These are phyloP conservation scores for Sinosuthora webbiana DNA, from an alignment of 2,113 vertebrate species.

Conservation along the genomic window DNA sequence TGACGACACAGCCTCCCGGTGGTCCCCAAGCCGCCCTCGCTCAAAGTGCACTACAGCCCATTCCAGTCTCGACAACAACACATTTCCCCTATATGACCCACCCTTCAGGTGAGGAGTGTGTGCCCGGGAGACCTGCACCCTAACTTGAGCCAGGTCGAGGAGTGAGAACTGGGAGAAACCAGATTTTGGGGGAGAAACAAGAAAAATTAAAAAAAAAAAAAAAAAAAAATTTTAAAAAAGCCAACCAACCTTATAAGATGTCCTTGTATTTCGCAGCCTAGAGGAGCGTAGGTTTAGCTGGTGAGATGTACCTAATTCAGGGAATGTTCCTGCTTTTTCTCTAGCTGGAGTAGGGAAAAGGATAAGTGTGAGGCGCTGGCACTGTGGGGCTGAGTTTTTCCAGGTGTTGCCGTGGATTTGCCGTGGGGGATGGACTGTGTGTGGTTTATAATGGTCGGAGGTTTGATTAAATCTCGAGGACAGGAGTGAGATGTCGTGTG, in stretches of 20 bases:
- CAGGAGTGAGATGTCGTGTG: not conserved
- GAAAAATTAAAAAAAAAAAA: not conserved
- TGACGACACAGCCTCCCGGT: constrained; percentile 93
- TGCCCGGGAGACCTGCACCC: constrained; percentile 75
- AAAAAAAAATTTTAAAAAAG: no score
- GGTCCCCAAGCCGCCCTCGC: constrained; percentile 91
- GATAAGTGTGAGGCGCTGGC: not conserved
- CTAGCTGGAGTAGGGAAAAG: not conserved
- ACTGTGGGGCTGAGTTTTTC: not conserved
- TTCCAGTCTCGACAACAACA: constrained; percentile 89
- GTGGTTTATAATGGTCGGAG: not conserved
- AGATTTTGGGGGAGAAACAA: not conserved
- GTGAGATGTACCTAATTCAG: not conserved
- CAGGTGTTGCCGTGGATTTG: not conserved
- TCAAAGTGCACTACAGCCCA: constrained; percentile 94
- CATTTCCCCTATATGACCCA: constrained; percentile 87
- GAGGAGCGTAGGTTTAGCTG: not conserved
- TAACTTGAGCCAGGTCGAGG: constrained; percentile 59
- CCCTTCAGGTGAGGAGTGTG: constrained; percentile 85
- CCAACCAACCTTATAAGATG: not conserved
- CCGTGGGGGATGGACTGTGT: constrained; percentile 35
- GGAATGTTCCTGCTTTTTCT: not conserved
- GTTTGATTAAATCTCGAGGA: not conserved
- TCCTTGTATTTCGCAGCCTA: not conserved
- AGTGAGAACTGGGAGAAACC: not conserved